phyloP scores from a whole-genome alignment of 2,797 vertebrate genomes.

The Gastrophryne carolinensis region DNA sequence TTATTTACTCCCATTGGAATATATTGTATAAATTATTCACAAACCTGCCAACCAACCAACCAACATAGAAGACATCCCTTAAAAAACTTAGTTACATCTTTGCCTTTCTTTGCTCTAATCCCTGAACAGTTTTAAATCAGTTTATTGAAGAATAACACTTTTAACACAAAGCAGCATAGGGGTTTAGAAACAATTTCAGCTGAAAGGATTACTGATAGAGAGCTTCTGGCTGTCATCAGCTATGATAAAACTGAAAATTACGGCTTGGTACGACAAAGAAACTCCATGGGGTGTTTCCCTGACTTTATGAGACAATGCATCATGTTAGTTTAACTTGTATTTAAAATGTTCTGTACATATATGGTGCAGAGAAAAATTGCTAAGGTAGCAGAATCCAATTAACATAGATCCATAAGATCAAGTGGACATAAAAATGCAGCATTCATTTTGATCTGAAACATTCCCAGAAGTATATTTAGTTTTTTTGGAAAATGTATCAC shows the following conservation, averaged over 20 bases:
- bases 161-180: background rate
- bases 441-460: background rate
- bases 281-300: background rate
- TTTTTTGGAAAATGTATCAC: too few species aligned
- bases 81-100: too few species aligned
- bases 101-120: too few species aligned
- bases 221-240: background rate
- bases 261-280: background rate
- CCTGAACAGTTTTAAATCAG: too few species aligned
- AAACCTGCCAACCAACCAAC: too few species aligned
- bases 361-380: background rate
- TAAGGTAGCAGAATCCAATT: background rate
- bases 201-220: background rate
- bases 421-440: background rate
- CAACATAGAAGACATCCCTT: too few species aligned
- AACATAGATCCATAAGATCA: slow-evolving; percentile 2
- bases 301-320: background rate
- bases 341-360: background rate
- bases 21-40: too few species aligned
- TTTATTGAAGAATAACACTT: too few species aligned
- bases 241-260: background rate
- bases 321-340: slow-evolving; percentile 50
- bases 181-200: background rate
- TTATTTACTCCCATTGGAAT: too few species aligned
- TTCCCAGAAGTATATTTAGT: background rate